Percentiles rank a stretch among this genome's conserved stretches.
phyloP scores from a whole-genome alignment of 2,888 invertebrate species.

The Mythimna vitellina region DNA sequence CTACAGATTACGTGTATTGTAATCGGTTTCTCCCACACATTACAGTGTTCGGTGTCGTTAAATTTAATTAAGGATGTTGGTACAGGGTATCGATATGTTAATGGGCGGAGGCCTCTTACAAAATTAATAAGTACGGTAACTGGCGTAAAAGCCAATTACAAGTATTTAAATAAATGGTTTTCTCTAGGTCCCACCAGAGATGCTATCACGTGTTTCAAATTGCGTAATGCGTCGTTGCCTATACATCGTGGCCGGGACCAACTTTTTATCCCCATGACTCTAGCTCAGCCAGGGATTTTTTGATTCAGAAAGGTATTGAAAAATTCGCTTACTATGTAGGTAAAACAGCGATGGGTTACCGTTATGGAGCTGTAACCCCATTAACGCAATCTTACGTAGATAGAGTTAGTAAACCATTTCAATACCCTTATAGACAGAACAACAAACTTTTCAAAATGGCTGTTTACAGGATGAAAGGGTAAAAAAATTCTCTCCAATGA shows the following conservation, averaged over 20 bases:
- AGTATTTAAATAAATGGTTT: conserved; percentile 23
- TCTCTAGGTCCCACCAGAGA: background rate
- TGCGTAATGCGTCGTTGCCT: background rate
- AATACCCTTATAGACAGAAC: background rate
- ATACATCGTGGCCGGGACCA: background rate
- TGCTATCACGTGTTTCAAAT: background rate
- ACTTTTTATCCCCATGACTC: background rate
- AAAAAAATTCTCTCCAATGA: background rate
- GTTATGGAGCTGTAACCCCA: background rate
- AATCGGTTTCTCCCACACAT: conserved; percentile 72
- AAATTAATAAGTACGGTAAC: conserved; percentile 47
- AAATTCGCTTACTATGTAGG: background rate
- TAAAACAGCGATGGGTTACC: background rate
- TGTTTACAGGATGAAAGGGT: background rate
- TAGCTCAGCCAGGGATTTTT: background rate
- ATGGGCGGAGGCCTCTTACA: conserved; percentile 21
- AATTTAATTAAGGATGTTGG: conserved; percentile 68
- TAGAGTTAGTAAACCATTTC: background rate
- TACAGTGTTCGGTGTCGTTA: conserved; percentile 66
- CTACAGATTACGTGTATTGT: conserved; percentile 79
- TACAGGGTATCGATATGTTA: conserved; percentile 50
- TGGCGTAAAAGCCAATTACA: conserved; percentile 12
- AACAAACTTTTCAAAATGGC: background rate
- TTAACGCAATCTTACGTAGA: background rate
- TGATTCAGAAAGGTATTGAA: background rate